Evolutionary conservation across 2,113 vertebrate species (phyloP), one percentile per base, ranked within the genome.

Genomic region (Sinocyclocheilus grahami): DNA sequence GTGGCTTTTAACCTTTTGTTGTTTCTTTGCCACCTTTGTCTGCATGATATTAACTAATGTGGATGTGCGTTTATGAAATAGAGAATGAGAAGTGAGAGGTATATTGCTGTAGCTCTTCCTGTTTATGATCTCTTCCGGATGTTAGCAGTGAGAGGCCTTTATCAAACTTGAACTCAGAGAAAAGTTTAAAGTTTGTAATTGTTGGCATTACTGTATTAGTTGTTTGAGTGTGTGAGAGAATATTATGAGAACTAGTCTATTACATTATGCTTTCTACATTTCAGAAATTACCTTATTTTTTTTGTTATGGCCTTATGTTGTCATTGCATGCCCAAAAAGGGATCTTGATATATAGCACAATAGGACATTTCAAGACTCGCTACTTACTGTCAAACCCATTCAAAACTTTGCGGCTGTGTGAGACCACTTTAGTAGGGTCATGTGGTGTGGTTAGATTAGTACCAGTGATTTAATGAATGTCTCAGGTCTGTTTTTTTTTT

Each of bases 101-200:
- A 86, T 87, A 79, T 78, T 86, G 77, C 86, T 85, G 71, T 88
- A 91, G 90, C 93, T 92, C 93, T 95, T 95, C 94, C 94, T 95
- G 94, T 95, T 94, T 91, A 93, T 91, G 88, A 1, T 90, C 90
- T 93, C 90, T 82, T 91, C 91, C 93, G 93, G 94, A 95, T 94
- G 90, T 87, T 27, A 85, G 46, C 69, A 72, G 39, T 14, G 33
- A 86, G 89, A 92, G 91, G 91, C 89, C 33, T 24, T 62, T 53
- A 51, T 78, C 10, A n/a, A 18, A 82, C 20, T 18, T 27, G 14
- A 80, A 37, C 46, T 76, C 39, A 63, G 55, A 65, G 16, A 79
- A n/a, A 20, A 48, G 3, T 33, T 6, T 0, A n/a, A 2, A 48
- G 72, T 53, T 51, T 51, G 5, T 14, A 27, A 9, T 27, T 76